Evolutionary conservation across 2,888 invertebrate species (phyloP).

Genomic region (Epistrophe grossulariae): DNA sequence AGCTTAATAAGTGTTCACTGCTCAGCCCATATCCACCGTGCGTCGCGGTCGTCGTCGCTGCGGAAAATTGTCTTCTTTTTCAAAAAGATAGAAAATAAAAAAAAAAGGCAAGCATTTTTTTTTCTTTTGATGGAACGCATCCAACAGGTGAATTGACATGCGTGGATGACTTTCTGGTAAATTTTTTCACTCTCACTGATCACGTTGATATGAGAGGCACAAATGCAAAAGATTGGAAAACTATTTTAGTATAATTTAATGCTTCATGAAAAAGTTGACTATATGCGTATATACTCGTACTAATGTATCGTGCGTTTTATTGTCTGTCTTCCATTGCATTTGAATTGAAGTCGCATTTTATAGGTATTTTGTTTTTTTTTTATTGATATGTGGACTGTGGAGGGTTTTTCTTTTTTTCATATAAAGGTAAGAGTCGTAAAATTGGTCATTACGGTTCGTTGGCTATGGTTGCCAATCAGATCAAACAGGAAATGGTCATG

Average conservation of each 20-base stretch:
- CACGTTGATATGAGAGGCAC: constrained; percentile 27
- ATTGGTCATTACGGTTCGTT: constrained; percentile 41
- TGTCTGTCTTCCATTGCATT: constrained; percentile 35
- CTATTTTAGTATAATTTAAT: constrained; percentile 40
- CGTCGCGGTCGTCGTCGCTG: neutral
- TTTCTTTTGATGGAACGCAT: constrained; percentile 50
- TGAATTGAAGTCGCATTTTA: constrained; percentile 21
- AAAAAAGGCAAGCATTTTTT: no score
- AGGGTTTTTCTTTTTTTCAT: constrained; percentile 11
- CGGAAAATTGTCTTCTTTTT: constrained; percentile 41
- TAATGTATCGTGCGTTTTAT: constrained; percentile 2
- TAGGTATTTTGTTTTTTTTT: no score
- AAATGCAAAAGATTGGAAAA: constrained; percentile 49
- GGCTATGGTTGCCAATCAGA: constrained; percentile 42
- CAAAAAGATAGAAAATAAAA: neutral
- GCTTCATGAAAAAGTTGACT: neutral
- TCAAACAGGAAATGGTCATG: constrained; percentile 41
- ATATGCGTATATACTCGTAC: no score
- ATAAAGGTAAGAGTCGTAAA: constrained; percentile 13
- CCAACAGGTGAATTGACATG: constrained; percentile 65
- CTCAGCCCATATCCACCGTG: no score
- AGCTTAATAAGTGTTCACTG: neutral
- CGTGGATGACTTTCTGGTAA: constrained; percentile 60
- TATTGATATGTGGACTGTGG: neutral
- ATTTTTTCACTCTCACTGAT: constrained; percentile 65